Conservation (phyloP, 2,113 vertebrate species). For the Spea bombifrons region DNA sequence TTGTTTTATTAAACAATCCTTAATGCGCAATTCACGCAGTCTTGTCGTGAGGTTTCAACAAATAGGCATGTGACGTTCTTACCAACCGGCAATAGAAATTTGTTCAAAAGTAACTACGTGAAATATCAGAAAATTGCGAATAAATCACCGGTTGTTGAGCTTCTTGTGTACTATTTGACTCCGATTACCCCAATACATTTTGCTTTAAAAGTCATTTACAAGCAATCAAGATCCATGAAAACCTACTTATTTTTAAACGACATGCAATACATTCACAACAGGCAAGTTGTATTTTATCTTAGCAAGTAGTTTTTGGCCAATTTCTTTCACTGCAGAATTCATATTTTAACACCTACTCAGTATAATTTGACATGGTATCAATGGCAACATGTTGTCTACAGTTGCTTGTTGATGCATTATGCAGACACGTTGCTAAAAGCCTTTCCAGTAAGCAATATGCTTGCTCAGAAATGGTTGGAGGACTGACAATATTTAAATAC, state of each 20-base stretch:
- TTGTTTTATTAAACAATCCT: background rate
- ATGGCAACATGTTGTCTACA: background rate
- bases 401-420: slow-evolving; percentile 6
- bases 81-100: background rate
- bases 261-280: background rate
- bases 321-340: background rate
- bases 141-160: slow-evolving; percentile 2
- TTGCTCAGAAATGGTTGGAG: background rate
- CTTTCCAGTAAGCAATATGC: background rate
- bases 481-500: background rate
- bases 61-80: background rate
- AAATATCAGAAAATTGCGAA: background rate
- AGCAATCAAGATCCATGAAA: background rate
- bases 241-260: background rate
- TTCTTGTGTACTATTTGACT: background rate
- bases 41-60: background rate
- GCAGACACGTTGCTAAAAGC: background rate
- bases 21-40: no score
- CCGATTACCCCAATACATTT: background rate
- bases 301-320: background rate
- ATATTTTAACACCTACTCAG: background rate
- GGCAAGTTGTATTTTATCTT: background rate
- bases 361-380: background rate
- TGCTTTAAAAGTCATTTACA: background rate
- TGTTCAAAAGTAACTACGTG: background rate